Conservation (phyloP, 2,797 vertebrate genomes). For the Silurus aristotelis region DNA sequence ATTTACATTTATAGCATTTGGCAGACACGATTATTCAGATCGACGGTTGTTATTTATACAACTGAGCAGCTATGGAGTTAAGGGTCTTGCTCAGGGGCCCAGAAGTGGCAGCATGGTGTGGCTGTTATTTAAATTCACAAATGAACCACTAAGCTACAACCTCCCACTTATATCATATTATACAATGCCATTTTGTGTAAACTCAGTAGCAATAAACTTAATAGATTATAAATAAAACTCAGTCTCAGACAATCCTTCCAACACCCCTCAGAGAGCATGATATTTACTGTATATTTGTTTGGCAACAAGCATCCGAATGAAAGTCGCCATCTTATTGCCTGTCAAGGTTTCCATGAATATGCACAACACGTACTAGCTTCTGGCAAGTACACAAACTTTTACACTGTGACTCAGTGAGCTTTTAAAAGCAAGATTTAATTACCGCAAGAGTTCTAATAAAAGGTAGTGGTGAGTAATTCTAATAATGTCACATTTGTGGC, state of each 20-base stretch:
- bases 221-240: neutral
- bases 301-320: neutral
- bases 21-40: too few relatives aligned
- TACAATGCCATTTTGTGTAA: neutral
- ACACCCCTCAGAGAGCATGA: neutral
- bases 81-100: too few relatives aligned
- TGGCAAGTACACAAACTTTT: neutral
- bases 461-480: neutral
- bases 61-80: too few relatives aligned
- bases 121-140: too few relatives aligned
- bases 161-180: neutral
- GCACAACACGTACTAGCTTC: neutral
- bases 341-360: neutral
- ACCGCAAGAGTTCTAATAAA: neutral
- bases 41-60: too few relatives aligned
- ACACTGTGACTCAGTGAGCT: neutral
- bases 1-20: neutral
- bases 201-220: neutral
- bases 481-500: neutral
- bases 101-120: too few relatives aligned
- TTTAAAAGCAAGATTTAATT: neutral
- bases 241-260: neutral
- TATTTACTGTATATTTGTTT: slow-evolving; percentile 1
- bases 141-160: too few relatives aligned
- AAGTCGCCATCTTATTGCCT: neutral